phyloP scores from a whole-genome alignment of 2,888 invertebrate species.

The Euphydryas editha region DNA sequence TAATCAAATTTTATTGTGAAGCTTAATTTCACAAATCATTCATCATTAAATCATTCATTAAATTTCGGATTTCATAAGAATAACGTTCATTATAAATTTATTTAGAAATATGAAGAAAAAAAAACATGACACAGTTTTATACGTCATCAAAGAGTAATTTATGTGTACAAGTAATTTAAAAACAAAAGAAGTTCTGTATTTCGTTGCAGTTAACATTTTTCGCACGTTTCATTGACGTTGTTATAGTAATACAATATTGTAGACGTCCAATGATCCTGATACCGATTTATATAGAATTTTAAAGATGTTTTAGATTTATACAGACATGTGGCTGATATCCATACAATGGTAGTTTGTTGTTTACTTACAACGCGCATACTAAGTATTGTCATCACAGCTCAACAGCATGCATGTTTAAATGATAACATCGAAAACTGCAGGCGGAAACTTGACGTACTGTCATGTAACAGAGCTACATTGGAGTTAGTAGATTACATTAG shows the following conservation, averaged over 20 bases:
- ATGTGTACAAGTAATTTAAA: not conserved
- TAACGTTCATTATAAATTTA: no score
- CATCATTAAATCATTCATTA: no score
- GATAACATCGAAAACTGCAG: slow-evolving; percentile 15
- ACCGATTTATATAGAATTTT: slow-evolving; percentile 29
- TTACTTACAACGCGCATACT: slow-evolving; percentile 24
- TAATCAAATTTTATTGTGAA: not conserved
- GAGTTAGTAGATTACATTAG: not conserved
- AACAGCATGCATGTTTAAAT: not conserved
- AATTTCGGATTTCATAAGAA: no score
- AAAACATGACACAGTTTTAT: not conserved
- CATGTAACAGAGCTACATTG: not conserved
- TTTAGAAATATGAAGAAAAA: not conserved
- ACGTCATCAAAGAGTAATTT: not conserved
- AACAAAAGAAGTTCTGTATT: not conserved
- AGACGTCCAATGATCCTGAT: slow-evolving; percentile 24
- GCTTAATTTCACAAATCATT: no score
- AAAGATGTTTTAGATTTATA: slow-evolving; percentile 31
- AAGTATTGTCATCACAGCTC: slow-evolving; percentile 16
- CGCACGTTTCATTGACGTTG: slow-evolving; percentile 14
- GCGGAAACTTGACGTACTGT: slow-evolving; percentile 15
- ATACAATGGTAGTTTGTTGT: slow-evolving; percentile 35
- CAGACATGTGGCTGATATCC: slow-evolving; percentile 31
- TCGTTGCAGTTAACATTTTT: slow-evolving; percentile 9
- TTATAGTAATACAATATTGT: slow-evolving; percentile 26